Base-by-base conservation (phyloP, 1,140 invertebrate species). In the Halotydeus destructor region DNA sequence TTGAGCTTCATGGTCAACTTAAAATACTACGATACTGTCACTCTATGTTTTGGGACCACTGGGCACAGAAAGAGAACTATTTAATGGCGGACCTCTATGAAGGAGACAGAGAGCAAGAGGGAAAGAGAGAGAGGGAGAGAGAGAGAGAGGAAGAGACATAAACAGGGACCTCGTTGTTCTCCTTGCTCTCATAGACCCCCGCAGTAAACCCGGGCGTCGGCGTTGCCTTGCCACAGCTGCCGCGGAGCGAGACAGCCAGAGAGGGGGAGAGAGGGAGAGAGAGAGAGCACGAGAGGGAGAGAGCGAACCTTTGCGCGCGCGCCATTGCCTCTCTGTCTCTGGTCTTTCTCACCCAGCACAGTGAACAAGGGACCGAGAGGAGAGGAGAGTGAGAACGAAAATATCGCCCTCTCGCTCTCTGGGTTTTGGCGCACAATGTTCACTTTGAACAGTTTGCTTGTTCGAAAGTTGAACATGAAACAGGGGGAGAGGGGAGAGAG, bases 141-240 rank as follows among this genome's bases (percentile, higher is more conserved):
- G 28, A 30, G 11, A 30, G n/a, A 11, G n/a, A n/a, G n/a, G 28
- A 39, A n/a, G 21, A 12, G 31, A 39, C 38, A 24, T 18, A 39
- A 30, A 21, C 38, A 24, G 38, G 31, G 31, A 24, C 31, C n/a
- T n/a, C n/a, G n/a, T n/a, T n/a, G n/a, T n/a, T 34, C 14, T 5
- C 33, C 33, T 6, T 9, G 8, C 14, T 19, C 21, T 34, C 5
- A 19, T 9, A 9, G 5, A n/a, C 21, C 14, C 5, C 33, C 8
- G 5, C 33, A 34, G 5, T 14, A 34, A 19, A 34, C 14, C 14
- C 33, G 14, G 5, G n/a, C 33, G 22, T 5, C 33, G 8, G 5
- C 14, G 22, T 6, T 34, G 5, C 8, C 21, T 34, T 6, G 14
- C 33, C 14, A 6, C 21, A n/a, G 22, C 14, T 14, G 14, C 33